Percentiles rank a stretch among this genome's conserved stretches.
phyloP scores from a whole-genome alignment of 2,797 vertebrate genomes.

The Pyrocephalus nanus region DNA sequence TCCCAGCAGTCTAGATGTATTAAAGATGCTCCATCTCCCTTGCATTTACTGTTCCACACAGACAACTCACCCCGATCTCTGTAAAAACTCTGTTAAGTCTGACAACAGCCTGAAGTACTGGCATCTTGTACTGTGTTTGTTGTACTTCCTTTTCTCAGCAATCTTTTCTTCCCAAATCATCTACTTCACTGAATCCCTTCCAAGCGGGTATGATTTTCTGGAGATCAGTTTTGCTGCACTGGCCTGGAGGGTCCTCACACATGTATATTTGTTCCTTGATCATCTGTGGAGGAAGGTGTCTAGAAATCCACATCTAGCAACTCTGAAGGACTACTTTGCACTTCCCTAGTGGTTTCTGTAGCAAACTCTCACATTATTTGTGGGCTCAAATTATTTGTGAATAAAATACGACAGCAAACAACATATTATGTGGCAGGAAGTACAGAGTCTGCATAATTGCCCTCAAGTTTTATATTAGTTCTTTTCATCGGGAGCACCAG shows the following conservation, averaged over 20 bases:
- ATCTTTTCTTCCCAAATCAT: background rate
- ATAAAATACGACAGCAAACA: slow-evolving; percentile 26
- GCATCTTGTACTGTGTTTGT: background rate
- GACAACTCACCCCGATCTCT: background rate
- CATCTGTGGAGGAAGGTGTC: fast-evolving
- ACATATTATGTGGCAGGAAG: slow-evolving; percentile 1
- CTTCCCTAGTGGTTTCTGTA: background rate
- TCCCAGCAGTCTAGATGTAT: background rate
- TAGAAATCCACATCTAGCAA: background rate
- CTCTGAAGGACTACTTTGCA: background rate
- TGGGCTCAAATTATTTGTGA: background rate
- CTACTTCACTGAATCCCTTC: background rate
- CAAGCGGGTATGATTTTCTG: background rate
- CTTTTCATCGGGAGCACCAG: slow-evolving; percentile 21
- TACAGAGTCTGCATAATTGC: background rate
- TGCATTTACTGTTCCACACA: background rate
- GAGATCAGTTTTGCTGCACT: background rate
- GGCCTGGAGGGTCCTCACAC: background rate
- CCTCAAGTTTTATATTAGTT: slow-evolving; percentile 40
- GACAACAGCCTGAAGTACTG: background rate
- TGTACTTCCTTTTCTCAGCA: background rate
- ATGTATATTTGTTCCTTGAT: background rate
- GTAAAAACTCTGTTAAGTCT: background rate
- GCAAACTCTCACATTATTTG: background rate
- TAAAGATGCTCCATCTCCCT: background rate